A percentile compares a stretch with the other conserved stretches of the same genome.
Evolutionary conservation across 2,113 vertebrate genomes (phyloP).

Genomic region (Pterophyllum scalare): DNA sequence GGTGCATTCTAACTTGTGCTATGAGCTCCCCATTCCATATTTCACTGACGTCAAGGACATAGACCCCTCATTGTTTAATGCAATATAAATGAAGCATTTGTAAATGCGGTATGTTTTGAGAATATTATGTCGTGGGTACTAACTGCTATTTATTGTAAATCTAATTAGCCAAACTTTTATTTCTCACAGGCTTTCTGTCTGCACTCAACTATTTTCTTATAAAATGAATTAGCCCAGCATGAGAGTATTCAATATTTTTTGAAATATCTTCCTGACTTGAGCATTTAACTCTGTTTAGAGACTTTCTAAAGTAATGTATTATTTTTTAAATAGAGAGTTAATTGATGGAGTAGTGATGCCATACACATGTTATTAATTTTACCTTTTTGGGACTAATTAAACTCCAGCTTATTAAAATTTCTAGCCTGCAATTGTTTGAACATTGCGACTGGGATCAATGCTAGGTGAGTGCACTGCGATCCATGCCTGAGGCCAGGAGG

Average conservation of each 20-base stretch:
- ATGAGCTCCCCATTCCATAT: constrained; percentile 44
- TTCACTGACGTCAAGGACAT: constrained; percentile 55
- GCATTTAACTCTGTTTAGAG: constrained; percentile 22
- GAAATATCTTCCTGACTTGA: constrained; percentile 52
- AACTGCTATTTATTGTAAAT: constrained; percentile 62
- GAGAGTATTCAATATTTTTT: constrained; percentile 46
- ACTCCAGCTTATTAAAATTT: constrained; percentile 16
- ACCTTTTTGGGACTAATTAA: constrained; percentile 34
- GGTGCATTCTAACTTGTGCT: constrained; percentile 34
- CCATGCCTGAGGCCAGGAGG: constrained; percentile 22
- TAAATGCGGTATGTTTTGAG: constrained; percentile 52
- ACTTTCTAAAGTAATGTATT: constrained; percentile 12
- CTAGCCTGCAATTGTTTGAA: constrained; percentile 18
- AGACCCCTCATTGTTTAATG: constrained; percentile 51
- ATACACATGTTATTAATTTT: constrained; percentile 8
- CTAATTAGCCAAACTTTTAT: constrained; percentile 66
- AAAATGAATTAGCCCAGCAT: constrained; percentile 54
- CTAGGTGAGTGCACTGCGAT: constrained; percentile 32
- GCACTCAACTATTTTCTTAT: constrained; percentile 37
- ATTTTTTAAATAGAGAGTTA: constrained; percentile 1
- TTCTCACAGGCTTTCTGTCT: constrained; percentile 40
- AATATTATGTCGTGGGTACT: constrained; percentile 50
- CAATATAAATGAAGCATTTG: constrained; percentile 49
- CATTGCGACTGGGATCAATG: constrained; percentile 39
- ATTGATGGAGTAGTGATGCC: constrained; percentile 16